Evolutionary conservation across 92 coral and sea anemone species (phyloP), one percentile per base, ranked within the genome.

Genomic region (Meandrina meandrites): DNA sequence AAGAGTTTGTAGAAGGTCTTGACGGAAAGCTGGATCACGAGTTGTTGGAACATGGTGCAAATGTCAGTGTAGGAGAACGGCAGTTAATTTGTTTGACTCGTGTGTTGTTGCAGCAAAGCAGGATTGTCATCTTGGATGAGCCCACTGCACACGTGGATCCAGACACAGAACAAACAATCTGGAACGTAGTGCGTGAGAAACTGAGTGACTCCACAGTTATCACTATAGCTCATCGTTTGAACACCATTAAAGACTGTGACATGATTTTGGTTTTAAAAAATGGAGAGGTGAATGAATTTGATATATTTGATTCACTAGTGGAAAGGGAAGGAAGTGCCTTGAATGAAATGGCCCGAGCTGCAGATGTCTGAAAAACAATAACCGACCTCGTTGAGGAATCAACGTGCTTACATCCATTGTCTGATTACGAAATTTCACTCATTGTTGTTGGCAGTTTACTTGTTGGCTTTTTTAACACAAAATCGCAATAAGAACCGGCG

Each of bases 81-180:
- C 96, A 93, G 79, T 77, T 93, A 21, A 79, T 93, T 27, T 93
- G 96, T 54, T 87, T 93, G 74, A 94, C 96, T 1, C 87, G 96
- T 53, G 96, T 93, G 47, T 83, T 93, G 80, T 82, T 93, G 45
- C 93, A 92, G 58, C 81, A 86, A 83, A 92, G 87, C 79, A 94
- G 89, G 80, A 94, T 94, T 45, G 78, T 92, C 36, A 86, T 94
- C 69, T 89, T 94, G 93, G 97, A 94, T 75, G 94, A 94, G 64
- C 94, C 97, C 50, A 92, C 97, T 8, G 97, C 97, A 45, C 90
- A 94, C 72, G 97, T 94, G 48, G 97, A 94, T 68, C 93, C 93
- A 84, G 90, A 90, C 7, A 94, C 97, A 19, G 97, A 94, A 42
- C 78, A 82, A 72, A 82, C 86, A 50, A 82, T 82, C 67, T 71